A percentile compares a stretch with the other conserved stretches of the same genome.
These are phyloP conservation scores for Cinclus mexicanus DNA, from an alignment of 2,113 vertebrate genomes.

Conservation along the genomic window DNA sequence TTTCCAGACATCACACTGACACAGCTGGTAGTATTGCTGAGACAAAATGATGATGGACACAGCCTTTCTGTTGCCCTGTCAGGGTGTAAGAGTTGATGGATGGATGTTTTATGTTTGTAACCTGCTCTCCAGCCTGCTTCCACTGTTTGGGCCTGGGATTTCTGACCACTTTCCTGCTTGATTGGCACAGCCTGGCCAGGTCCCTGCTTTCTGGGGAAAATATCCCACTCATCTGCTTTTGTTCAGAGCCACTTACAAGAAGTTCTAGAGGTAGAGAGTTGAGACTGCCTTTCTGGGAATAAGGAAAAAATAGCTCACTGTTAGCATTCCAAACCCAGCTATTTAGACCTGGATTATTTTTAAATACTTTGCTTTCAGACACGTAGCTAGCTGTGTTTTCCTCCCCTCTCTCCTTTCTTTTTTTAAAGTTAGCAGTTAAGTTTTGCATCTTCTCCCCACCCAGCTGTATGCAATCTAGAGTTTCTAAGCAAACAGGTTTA, in stretches of 20 bases:
- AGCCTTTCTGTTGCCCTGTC: background rate
- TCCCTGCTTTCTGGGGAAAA: background rate
- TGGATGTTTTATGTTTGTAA: background rate
- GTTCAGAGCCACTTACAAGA: fast-evolving
- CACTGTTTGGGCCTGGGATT: background rate
- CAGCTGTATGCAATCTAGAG: background rate
- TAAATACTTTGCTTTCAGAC: constrained; percentile 24
- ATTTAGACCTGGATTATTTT: constrained; percentile 54
- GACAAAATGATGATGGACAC: background rate
- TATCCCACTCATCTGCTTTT: background rate
- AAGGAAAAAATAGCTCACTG: constrained; percentile 37
- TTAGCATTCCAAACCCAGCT: constrained; percentile 47
- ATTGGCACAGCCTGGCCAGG: fast-evolving
- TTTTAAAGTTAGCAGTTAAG: background rate
- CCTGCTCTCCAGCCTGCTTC: background rate
- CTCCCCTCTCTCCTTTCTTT: background rate
- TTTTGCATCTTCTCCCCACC: background rate
- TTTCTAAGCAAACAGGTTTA: background rate
- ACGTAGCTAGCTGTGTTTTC: background rate
- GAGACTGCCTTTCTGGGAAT: constrained; percentile 4
- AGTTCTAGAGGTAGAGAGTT: background rate
- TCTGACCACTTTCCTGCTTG: fast-evolving
- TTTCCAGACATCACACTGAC: background rate
- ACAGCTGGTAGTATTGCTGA: fast-evolving
- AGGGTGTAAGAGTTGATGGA: fast-evolving